phyloP scores from a whole-genome alignment of 2,113 vertebrate species.

The Choloepus hoffmanni region DNA sequence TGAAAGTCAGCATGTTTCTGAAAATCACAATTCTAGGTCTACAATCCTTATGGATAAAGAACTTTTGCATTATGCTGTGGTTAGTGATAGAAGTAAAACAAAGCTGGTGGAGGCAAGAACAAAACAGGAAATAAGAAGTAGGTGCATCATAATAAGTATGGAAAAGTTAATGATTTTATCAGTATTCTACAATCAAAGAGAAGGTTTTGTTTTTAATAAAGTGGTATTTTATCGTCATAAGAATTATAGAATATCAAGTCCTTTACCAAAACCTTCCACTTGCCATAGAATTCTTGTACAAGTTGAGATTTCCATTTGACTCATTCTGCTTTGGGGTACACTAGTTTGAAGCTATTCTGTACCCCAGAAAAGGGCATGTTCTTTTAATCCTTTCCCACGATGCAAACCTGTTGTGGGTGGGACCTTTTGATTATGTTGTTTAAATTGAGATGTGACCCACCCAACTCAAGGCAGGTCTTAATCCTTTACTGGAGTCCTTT shows the following conservation, averaged over 20 bases:
- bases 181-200: neutral
- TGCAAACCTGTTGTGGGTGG: too few relatives aligned
- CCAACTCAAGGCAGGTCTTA: too few relatives aligned
- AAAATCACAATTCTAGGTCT: too few relatives aligned
- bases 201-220: neutral
- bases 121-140: neutral
- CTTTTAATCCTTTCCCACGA: too few relatives aligned
- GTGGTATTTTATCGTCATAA: neutral
- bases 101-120: neutral
- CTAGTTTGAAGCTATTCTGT: too few relatives aligned
- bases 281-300: neutral
- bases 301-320: constrained; percentile 1
- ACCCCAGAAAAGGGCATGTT: too few relatives aligned
- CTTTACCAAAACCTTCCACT: neutral
- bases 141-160: neutral
- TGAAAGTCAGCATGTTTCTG: too few relatives aligned
- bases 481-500: too few relatives aligned
- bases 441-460: too few relatives aligned
- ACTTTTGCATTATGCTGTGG: neutral
- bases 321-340: neutral
- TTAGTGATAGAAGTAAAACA: neutral
- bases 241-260: neutral
- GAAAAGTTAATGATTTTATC: neutral
- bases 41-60: neutral
- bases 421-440: too few relatives aligned